phyloP scores from a whole-genome alignment of 2,888 invertebrate species.

The Drosophila anceps region DNA sequence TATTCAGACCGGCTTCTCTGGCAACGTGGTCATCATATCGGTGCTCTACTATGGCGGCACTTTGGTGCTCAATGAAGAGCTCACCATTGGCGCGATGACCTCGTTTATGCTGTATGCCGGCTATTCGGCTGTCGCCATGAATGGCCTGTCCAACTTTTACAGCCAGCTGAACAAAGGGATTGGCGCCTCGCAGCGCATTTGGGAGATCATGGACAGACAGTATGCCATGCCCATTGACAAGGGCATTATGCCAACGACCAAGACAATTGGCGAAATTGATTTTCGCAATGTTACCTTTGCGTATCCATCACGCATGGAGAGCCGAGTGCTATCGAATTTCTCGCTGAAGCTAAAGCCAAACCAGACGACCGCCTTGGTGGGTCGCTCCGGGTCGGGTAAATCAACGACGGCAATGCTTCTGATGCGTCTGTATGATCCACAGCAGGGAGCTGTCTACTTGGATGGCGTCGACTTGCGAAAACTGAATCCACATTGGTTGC shows the following conservation, averaged over 20 bases:
- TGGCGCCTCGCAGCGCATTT: slow-evolving; percentile 95
- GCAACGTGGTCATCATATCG: slow-evolving; percentile 94
- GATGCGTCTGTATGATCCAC: slow-evolving; percentile 94
- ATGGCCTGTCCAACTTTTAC: slow-evolving; percentile 96
- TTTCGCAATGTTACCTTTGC: slow-evolving; percentile 91
- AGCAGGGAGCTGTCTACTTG: slow-evolving; percentile 89
- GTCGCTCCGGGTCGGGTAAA: slow-evolving; percentile 97
- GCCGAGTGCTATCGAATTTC: slow-evolving; percentile 88
- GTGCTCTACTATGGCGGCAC: slow-evolving; percentile 97
- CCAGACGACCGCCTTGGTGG: slow-evolving; percentile 92
- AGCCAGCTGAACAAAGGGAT: slow-evolving; percentile 96
- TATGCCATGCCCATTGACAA: slow-evolving; percentile 90
- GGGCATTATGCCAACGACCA: slow-evolving; percentile 82
- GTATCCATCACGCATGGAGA: slow-evolving; percentile 89
- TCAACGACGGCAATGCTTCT: slow-evolving; percentile 95
- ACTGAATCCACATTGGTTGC: slow-evolving; percentile 93
- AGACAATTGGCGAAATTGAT: slow-evolving; percentile 88
- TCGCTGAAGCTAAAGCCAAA: slow-evolving; percentile 89
- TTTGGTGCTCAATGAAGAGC: slow-evolving; percentile 92
- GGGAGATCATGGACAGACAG: slow-evolving; percentile 94
- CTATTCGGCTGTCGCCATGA: slow-evolving; percentile 95
- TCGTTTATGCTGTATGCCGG: slow-evolving; percentile 97
- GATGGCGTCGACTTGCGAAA: slow-evolving; percentile 92
- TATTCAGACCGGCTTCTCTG: slow-evolving; percentile 92
- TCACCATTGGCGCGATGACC: slow-evolving; percentile 95